Evolutionary conservation across 23 tunicate species (phyloP), one percentile per base, ranked within the genome.

Genomic region (Ascidia mentula): DNA sequence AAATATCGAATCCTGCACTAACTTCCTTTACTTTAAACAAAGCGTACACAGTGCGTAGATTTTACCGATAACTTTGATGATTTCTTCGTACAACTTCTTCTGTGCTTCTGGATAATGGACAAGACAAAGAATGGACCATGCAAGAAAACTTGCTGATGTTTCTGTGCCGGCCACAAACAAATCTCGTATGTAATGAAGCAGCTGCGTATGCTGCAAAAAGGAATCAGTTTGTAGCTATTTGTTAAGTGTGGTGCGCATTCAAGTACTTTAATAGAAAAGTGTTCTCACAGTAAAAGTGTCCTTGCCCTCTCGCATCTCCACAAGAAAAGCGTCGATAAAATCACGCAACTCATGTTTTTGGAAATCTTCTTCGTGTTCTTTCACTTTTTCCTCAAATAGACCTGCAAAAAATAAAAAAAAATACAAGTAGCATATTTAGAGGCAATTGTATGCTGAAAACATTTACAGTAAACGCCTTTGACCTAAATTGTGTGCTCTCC

Each of bases 131-230:
- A 84, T 15, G 0, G 76, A 53, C 88, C 88, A 84, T 60, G 82
- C 33, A 17, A 84, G 38, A 37, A 82, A 60, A 31, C 82, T 84
- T 15, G 88, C 36, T 30, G 88, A 77, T 18, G 88, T 84, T 77
- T 71, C 78, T 17, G 88, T 77, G 40, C 88, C 88, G 40, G 78
- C 88, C 32, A 36, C 65, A 30, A 81, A 81, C 15, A 81, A 30
- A 81, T 81, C 85, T 31, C 73, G 72, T n/a, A 79, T 38, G 35
- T 32, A 53, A 31, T 79, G 83, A 1, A 60, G 70, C 8, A 79
- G 83, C 24, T 79, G n/a, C n/a, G n/a, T n/a, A n/a, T n/a, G n/a
- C n/a, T n/a, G n/a, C n/a, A n/a, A n/a, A n/a, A n/a, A n/a, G n/a
- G 53, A 12, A 42, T 15, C 15, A 42, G 53, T 42, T 42, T 9